Evolutionary conservation across 2,888 invertebrate species (phyloP).

Genomic region (Ectemnius lituratus): DNA sequence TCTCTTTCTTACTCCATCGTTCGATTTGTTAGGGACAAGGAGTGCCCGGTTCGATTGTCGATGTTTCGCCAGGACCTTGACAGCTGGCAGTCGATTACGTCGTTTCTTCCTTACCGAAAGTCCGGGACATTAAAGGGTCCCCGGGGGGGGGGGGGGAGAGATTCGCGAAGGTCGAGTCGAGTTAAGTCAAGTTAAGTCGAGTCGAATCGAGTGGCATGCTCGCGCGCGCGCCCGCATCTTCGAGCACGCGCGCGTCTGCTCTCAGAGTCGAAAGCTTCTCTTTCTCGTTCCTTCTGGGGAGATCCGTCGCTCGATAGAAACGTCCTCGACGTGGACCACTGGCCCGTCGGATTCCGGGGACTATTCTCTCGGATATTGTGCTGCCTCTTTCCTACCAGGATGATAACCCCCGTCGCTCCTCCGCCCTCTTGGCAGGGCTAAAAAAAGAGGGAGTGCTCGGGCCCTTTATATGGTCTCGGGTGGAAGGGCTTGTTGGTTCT

Average conservation of each 20-base stretch:
- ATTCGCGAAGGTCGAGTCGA: constrained; percentile 12
- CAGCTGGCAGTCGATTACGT: constrained; percentile 59
- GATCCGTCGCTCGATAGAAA: constrained; percentile 48
- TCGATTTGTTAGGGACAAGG: constrained; percentile 32
- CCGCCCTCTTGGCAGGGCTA: not conserved
- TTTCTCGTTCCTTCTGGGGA: not conserved
- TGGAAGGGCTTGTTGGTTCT: constrained; percentile 38
- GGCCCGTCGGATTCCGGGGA: constrained; percentile 1
- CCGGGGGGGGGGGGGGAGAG: too few relatives aligned
- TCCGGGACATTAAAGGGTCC: constrained; percentile 33
- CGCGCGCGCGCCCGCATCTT: not conserved
- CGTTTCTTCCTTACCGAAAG: constrained; percentile 40
- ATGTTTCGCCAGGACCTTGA: constrained; percentile 32
- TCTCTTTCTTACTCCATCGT: constrained; percentile 4
- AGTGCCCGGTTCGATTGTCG: constrained; percentile 25
- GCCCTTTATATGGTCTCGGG: constrained; percentile 51
- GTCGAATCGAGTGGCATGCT: too few relatives aligned
- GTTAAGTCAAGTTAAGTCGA: too few relatives aligned
- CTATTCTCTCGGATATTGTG: constrained; percentile 20
- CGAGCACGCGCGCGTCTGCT: not conserved
- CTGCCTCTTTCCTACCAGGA: constrained; percentile 28
- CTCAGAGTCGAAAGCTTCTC: too few relatives aligned
- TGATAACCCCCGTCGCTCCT: constrained; percentile 32
- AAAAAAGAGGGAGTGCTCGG: constrained; percentile 32
- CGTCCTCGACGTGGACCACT: constrained; percentile 26